These are phyloP conservation scores for Dendroctonus valens DNA, from an alignment of 1,140 invertebrate genomes.

Conservation along the genomic window DNA sequence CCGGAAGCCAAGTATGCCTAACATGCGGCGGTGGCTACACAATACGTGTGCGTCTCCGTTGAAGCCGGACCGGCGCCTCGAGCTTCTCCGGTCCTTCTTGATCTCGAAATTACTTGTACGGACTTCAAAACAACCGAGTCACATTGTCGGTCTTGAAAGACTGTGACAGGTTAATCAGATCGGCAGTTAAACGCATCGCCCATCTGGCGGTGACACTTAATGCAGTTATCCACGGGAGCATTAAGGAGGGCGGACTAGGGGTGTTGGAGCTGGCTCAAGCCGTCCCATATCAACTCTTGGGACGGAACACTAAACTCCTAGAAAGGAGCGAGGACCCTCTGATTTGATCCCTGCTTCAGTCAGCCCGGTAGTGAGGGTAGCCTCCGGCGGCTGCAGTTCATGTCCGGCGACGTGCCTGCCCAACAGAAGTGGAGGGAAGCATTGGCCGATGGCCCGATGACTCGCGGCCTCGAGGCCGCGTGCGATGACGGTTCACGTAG, in stretches of 20 bases:
- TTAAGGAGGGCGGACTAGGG: slow-evolving; percentile 40
- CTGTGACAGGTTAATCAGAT: slow-evolving; percentile 30
- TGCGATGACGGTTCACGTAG: slow-evolving; percentile 1
- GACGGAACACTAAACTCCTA: too few species aligned
- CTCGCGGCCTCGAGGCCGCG: slow-evolving; percentile 21
- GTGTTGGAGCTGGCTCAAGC: background rate
- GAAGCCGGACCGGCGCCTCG: slow-evolving; percentile 44
- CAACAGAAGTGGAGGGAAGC: slow-evolving; percentile 1
- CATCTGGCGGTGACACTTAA: slow-evolving; percentile 30
- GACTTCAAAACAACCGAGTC: slow-evolving; percentile 23
- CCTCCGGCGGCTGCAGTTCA: too few species aligned
- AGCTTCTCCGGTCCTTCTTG: slow-evolving; percentile 19
- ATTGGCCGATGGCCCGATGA: background rate
- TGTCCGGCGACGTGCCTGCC: background rate
- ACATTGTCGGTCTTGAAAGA: slow-evolving; percentile 9
- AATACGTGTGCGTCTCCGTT: slow-evolving; percentile 37
- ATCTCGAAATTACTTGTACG: slow-evolving; percentile 32
- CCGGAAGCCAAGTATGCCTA: slow-evolving; percentile 23
- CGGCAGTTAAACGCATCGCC: slow-evolving; percentile 7
- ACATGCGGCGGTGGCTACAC: slow-evolving; percentile 25
- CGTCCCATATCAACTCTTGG: slow-evolving; percentile 9
- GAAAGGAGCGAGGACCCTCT: too few species aligned
- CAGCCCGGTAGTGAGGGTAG: too few species aligned
- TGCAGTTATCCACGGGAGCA: slow-evolving; percentile 25
- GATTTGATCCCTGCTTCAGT: too few species aligned